Conservation (phyloP, 2,797 vertebrate genomes). For the Dendrocincla fuliginosa region DNA sequence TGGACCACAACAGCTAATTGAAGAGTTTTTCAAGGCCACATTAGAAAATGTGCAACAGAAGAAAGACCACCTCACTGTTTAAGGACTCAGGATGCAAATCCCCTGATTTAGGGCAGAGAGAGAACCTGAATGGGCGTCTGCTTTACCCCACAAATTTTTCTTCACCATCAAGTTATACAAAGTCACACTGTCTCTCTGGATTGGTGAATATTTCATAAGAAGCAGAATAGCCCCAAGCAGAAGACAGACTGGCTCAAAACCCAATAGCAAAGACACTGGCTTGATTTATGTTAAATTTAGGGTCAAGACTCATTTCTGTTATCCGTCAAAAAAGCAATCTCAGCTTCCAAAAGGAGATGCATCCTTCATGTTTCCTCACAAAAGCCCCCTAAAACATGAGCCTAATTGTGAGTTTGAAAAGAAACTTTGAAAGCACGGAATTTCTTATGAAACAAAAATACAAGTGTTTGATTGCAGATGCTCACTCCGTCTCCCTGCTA, state of each 20-base stretch:
- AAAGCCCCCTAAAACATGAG: not conserved
- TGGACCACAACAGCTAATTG: not conserved
- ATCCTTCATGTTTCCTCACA: not conserved
- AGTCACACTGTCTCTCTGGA: slow-evolving; percentile 13
- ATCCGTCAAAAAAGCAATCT: not conserved
- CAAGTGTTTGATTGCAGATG: not conserved
- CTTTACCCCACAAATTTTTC: not conserved
- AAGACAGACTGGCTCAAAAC: slow-evolving; percentile 26
- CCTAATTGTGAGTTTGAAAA: not conserved
- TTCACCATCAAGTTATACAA: not conserved
- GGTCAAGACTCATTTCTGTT: not conserved
- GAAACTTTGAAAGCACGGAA: not conserved
- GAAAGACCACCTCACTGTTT: not conserved
- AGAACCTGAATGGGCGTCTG: not conserved
- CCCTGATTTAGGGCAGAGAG: not conserved
- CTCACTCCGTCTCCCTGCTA: not conserved
- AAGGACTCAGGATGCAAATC: not conserved
- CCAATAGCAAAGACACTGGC: not conserved
- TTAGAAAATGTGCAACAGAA: not conserved
- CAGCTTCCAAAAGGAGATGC: not conserved
- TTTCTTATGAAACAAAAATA: not conserved
- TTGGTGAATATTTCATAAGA: slow-evolving; percentile 56
- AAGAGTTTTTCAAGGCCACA: not conserved
- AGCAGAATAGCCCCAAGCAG: slow-evolving; percentile 52
- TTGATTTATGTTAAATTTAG: slow-evolving; percentile 12